A percentile compares a stretch with the other conserved stretches of the same genome.
Evolutionary conservation across 2,888 invertebrate genomes (phyloP).

Genomic region (Volucella zonaria): DNA sequence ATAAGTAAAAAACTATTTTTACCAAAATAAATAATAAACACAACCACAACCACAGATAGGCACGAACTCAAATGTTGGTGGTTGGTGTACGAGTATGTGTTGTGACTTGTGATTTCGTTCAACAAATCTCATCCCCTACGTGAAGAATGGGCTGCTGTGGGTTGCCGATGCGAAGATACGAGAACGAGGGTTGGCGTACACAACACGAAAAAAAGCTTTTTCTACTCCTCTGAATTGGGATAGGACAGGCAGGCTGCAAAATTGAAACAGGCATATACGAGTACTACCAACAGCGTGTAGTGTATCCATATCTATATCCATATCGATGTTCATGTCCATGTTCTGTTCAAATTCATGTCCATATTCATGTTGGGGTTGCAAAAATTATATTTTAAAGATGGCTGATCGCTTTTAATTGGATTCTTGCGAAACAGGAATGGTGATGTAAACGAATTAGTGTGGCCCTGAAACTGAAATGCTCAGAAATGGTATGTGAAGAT

Average conservation of each 20-base stretch:
- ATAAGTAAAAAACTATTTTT: slow-evolving; percentile 26
- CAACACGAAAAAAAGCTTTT: slow-evolving; percentile 30
- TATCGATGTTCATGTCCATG: too few species aligned
- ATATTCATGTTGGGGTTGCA: too few species aligned
- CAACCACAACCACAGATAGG: slow-evolving; percentile 23
- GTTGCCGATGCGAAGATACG: not conserved
- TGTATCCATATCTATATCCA: too few species aligned
- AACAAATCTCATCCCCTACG: slow-evolving; percentile 34
- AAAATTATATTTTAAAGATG: too few species aligned
- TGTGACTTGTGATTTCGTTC: slow-evolving; percentile 30
- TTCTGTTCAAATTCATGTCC: too few species aligned
- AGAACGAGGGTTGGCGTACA: slow-evolving; percentile 1
- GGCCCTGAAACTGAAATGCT: too few species aligned
- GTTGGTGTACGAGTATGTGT: not conserved
- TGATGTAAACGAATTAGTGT: too few species aligned
- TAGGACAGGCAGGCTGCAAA: slow-evolving; percentile 55
- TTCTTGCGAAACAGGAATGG: too few species aligned
- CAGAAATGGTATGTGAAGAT: too few species aligned
- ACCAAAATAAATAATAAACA: slow-evolving; percentile 38
- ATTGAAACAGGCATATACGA: too few species aligned
- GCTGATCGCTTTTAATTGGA: too few species aligned
- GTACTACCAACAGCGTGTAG: too few species aligned
- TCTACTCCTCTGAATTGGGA: slow-evolving; percentile 50
- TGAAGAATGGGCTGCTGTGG: not conserved
- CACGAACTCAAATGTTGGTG: not conserved